Evolutionary conservation across 2,888 invertebrate genomes (phyloP).

Genomic region (Listrodromus nycthemerus): DNA sequence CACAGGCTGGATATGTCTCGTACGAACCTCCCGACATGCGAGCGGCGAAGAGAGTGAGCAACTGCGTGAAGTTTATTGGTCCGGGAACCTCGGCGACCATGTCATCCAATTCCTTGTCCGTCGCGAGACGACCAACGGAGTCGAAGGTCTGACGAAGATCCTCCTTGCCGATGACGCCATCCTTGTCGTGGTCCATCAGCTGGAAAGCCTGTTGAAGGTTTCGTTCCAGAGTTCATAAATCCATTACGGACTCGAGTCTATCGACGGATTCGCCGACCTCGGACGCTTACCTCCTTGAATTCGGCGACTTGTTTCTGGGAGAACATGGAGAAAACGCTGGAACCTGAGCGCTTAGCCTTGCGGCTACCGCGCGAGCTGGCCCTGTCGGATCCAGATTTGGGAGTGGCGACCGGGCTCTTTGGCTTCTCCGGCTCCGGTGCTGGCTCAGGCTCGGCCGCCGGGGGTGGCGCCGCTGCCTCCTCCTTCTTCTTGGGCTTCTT

Average conservation of each 20-base stretch:
- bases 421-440: slow-evolving; percentile 87
- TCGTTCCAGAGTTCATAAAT: neutral
- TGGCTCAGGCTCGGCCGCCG: slow-evolving; percentile 89
- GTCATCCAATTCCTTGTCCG: slow-evolving; percentile 95
- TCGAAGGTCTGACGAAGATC: slow-evolving; percentile 97
- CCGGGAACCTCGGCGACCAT: slow-evolving; percentile 95
- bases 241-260: neutral
- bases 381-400: slow-evolving; percentile 87
- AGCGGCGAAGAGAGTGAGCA: slow-evolving; percentile 95
- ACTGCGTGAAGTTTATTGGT: slow-evolving; percentile 98
- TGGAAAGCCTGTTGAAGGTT: slow-evolving; percentile 91
- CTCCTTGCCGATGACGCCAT: slow-evolving; percentile 94
- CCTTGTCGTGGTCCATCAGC: slow-evolving; percentile 98
- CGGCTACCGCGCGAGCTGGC: slow-evolving; percentile 93
- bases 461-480: slow-evolving; percentile 89
- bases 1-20: slow-evolving; percentile 70
- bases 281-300: slow-evolving; percentile 93
- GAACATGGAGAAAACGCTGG: slow-evolving; percentile 99
- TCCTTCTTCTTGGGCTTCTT: slow-evolving; percentile 90
- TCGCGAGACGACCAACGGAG: slow-evolving; percentile 94
- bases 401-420: slow-evolving; percentile 84
- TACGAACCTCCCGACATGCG: slow-evolving; percentile 93
- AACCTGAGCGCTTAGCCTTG: slow-evolving; percentile 94
- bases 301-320: slow-evolving; percentile 98
- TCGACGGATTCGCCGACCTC: neutral